These are phyloP conservation scores for Anthopleura xanthogrammica DNA, from an alignment of 92 coral and sea anemone species.

Conservation along the genomic window DNA sequence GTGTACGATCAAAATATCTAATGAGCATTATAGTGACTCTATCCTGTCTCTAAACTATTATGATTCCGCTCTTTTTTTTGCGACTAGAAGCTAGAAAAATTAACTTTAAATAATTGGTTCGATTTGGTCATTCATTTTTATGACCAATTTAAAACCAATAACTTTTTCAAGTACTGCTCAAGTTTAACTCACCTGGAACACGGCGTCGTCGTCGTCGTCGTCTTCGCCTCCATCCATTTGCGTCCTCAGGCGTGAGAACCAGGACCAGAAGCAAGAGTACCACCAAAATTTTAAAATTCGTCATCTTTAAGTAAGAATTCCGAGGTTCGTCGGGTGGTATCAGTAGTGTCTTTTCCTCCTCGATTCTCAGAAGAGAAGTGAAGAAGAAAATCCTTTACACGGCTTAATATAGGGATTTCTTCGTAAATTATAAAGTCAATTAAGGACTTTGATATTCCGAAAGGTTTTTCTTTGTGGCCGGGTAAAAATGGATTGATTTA, in stretches of 20 bases:
- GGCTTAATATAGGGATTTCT: no score
- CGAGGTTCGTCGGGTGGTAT: not conserved
- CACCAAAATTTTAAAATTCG: not conserved
- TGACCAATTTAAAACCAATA: not conserved
- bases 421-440: no score
- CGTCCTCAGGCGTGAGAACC: not conserved
- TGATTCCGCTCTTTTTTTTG: no score
- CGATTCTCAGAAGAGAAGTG: not conserved
- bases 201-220: conserved; percentile 15
- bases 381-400: not conserved
- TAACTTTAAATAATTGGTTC: not conserved
- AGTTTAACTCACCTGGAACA: not conserved
- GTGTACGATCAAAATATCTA: no score
- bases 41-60: no score
- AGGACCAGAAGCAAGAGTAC: conserved; percentile 13
- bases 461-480: no score
- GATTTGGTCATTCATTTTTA: not conserved
- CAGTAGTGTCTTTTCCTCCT: not conserved
- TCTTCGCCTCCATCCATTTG: conserved; percentile 8
- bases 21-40: no score
- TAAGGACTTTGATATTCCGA: no score
- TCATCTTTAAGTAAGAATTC: not conserved
- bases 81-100: no score
- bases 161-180: not conserved
- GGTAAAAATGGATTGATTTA: no score